Evolutionary conservation across 2,797 vertebrate species (phyloP).

Genomic region (Semotilus atromaculatus): DNA sequence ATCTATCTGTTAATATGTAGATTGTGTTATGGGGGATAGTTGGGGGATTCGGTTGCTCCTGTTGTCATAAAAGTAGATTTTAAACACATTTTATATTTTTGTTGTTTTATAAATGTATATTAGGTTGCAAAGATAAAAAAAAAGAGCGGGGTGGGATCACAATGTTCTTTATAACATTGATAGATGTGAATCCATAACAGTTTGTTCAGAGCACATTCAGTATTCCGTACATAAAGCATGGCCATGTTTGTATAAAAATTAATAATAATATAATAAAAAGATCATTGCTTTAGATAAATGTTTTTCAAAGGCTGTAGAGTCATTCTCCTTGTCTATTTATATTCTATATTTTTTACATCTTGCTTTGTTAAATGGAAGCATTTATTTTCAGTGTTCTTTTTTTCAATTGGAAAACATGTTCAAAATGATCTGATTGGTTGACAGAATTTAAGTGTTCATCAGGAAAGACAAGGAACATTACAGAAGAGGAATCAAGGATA

Average conservation of each 20-base stretch:
- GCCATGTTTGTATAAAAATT: constrained; percentile 69
- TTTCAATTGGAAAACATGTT: constrained; percentile 46
- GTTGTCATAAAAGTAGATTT: constrained; percentile 65
- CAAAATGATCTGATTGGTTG: constrained; percentile 48
- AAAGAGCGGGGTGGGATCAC: constrained; percentile 54
- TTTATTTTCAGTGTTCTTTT: constrained; percentile 69
- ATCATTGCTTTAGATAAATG: constrained; percentile 75
- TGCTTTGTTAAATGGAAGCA: constrained; percentile 52
- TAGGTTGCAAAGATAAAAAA: constrained; percentile 69
- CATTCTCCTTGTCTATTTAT: constrained; percentile 76
- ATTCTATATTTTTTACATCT: constrained; percentile 75
- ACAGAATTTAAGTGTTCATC: constrained; percentile 35
- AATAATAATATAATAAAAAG: constrained; percentile 55
- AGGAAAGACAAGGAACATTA: background rate
- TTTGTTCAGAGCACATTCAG: constrained; percentile 76
- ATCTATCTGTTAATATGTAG: constrained; percentile 71
- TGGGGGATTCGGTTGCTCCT: constrained; percentile 60
- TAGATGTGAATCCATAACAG: constrained; percentile 78
- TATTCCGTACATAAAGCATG: constrained; percentile 75
- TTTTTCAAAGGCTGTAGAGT: constrained; percentile 70
- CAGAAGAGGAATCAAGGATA: constrained; percentile 13
- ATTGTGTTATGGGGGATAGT: constrained; percentile 60
- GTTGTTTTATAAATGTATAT: constrained; percentile 83
- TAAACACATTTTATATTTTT: constrained; percentile 74
- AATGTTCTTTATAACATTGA: constrained; percentile 62